Evolutionary conservation across 2,113 vertebrate genomes (phyloP).

Genomic region (Lanius collurio): DNA sequence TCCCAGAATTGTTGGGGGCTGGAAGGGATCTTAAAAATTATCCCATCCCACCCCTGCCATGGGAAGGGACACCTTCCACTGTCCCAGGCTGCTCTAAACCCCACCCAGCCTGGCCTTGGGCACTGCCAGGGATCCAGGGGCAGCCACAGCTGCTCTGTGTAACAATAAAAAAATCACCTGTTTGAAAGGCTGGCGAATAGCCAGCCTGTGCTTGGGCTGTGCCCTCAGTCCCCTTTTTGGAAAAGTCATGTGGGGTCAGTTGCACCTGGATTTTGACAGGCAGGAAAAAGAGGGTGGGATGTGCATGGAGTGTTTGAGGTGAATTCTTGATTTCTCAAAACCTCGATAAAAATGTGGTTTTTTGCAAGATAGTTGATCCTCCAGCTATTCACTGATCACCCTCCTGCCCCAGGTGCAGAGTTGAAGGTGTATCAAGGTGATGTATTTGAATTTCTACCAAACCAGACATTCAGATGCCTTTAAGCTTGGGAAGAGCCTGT

Average conservation of each 20-base stretch:
- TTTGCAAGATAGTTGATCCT: background rate
- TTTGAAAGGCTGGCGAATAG: background rate
- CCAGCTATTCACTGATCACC: background rate
- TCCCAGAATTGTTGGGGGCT: background rate
- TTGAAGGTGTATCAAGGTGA: background rate
- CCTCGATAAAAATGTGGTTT: background rate
- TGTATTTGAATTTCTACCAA: background rate
- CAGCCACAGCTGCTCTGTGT: background rate
- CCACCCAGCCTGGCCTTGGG: background rate
- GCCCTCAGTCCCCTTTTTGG: background rate
- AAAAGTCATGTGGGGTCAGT: background rate
- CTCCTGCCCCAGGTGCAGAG: background rate
- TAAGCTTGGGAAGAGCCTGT: background rate
- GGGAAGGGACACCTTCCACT: background rate
- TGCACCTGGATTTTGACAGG: background rate
- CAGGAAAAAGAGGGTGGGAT: background rate
- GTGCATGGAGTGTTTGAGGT: background rate
- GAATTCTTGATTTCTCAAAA: background rate
- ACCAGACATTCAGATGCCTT: background rate
- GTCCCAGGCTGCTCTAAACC: background rate
- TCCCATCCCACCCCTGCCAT: background rate
- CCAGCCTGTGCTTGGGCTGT: background rate
- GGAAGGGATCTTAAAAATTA: background rate
- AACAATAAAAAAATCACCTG: accelerated
- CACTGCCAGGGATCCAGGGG: background rate